phyloP scores from a whole-genome alignment of 2,888 invertebrate species.

The Patella depressa region DNA sequence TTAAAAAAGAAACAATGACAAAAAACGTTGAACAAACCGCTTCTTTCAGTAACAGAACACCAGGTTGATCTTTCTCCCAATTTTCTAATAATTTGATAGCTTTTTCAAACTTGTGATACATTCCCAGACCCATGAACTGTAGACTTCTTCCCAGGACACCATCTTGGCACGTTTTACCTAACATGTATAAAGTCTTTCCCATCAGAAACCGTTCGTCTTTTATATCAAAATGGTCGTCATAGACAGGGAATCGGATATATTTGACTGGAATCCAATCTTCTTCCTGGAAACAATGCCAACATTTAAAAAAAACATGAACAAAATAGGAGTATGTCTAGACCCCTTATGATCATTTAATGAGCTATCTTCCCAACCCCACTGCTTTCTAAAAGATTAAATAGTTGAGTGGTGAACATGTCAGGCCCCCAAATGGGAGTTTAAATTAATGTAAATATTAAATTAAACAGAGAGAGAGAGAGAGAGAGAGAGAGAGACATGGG shows the following conservation, averaged over 20 bases:
- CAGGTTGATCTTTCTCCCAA: slow-evolving; percentile 27
- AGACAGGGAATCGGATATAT: slow-evolving; percentile 85
- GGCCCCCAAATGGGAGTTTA: too few species aligned
- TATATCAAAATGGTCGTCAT: slow-evolving; percentile 93
- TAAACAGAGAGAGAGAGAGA: too few species aligned
- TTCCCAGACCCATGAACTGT: slow-evolving; percentile 78
- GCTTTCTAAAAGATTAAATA: too few species aligned
- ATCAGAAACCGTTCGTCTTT: slow-evolving; percentile 79
- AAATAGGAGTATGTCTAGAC: too few species aligned
- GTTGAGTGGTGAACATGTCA: too few species aligned
- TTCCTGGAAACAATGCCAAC: slow-evolving; percentile 45
- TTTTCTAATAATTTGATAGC: slow-evolving; percentile 58
- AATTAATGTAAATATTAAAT: too few species aligned
- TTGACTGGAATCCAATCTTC: slow-evolving; percentile 81
- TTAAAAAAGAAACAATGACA: background rate
- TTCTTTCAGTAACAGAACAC: slow-evolving; percentile 36
- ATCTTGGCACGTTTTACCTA: slow-evolving; percentile 50
- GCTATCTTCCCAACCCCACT: too few species aligned
- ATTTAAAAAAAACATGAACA: background rate
- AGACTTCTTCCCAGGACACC: slow-evolving; percentile 58
- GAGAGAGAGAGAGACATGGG: too few species aligned
- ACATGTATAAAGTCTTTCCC: slow-evolving; percentile 82
- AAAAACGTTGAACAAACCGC: slow-evolving; percentile 40
- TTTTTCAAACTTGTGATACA: slow-evolving; percentile 80
- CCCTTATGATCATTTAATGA: too few species aligned